Evolutionary conservation across 2,888 invertebrate species (phyloP), one percentile per base, ranked within the genome.

Genomic region (Acanthosoma haemorrhoidale): DNA sequence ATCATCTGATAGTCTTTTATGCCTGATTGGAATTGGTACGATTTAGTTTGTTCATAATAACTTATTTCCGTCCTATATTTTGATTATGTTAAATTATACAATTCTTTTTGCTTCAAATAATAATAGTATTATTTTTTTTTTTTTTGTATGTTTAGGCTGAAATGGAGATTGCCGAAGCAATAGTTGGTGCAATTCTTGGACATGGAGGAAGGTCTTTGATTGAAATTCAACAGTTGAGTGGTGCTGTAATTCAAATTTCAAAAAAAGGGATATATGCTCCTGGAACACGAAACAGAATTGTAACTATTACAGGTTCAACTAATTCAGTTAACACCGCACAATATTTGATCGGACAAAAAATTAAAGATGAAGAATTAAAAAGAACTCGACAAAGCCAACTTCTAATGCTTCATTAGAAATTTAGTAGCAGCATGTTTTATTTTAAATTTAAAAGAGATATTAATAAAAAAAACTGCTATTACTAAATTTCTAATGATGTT

Each of bases 221-320:
- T 79, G 96, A 97, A 86, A 94, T 97, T 83, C 96, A 96, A 85
- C 94, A 95, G 84, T 87, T 91, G 84, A 95, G 94, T 80, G 95
- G 96, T 82, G 95, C 96, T 82, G 95, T 92, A 85, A 95, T 97
- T 83, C 96, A 96, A 85, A 96, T 97, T 84, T 95, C 95, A 77
- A 96, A 96, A 87, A 96, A 96, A 85, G 96, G 96, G 81, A 93
- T 92, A 79, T 96, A 94, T 85, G 93, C 94, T 79, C 96, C 96
- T 76, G 96, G 96, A 82, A 96, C 96, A 76, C 90, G 95, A 82
- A 96, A 96, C 86, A 91, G 96, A 80, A 93, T 96, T 83, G 96
- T 96, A 77, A 94, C 96, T 82, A 95, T 96, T 83, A 90, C 91
- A 79, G 96, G 96, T 82, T 87, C 88, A 79, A 87, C 89, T 79